A percentile compares a stretch with the other conserved stretches of the same genome.
These are phyloP conservation scores for Crioceris asparagi DNA, from an alignment of 2,888 invertebrate genomes.

Conservation along the genomic window DNA sequence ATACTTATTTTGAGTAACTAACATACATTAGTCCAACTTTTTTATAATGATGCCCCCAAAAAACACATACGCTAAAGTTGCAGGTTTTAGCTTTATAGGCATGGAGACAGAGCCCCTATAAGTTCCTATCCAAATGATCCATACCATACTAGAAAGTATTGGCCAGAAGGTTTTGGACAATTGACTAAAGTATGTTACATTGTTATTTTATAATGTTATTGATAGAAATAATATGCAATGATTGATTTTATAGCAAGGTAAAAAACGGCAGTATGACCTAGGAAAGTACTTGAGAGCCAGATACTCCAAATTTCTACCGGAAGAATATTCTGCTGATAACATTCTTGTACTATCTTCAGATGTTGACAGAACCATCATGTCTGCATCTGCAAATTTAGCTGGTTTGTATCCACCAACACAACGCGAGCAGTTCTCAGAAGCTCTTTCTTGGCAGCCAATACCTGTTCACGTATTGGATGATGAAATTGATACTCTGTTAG, in stretches of 20 bases:
- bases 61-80: too few relatives aligned
- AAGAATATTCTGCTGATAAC: conserved; percentile 43
- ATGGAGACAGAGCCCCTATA: conserved; percentile 5
- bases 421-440: conserved; percentile 43
- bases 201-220: neutral
- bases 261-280: conserved; percentile 58
- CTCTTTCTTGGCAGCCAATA: conserved; percentile 55
- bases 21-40: too few relatives aligned
- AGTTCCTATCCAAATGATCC: conserved; percentile 3
- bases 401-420: conserved; percentile 57
- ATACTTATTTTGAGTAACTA: too few relatives aligned
- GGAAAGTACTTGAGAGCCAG: conserved; percentile 62
- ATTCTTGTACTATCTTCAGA: conserved; percentile 63
- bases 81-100: conserved; percentile 1
- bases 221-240: neutral
- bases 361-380: conserved; percentile 81
- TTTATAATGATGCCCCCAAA: too few relatives aligned
- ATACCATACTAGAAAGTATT: conserved; percentile 2
- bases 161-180: conserved; percentile 7
- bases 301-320: conserved; percentile 52
- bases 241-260: conserved; percentile 46
- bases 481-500: conserved; percentile 14
- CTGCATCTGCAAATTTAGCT: conserved; percentile 69
- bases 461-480: conserved; percentile 52
- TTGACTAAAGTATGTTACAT: conserved; percentile 4